phyloP scores from a whole-genome alignment of 2,888 invertebrate species.

The Drosophila rubida region DNA sequence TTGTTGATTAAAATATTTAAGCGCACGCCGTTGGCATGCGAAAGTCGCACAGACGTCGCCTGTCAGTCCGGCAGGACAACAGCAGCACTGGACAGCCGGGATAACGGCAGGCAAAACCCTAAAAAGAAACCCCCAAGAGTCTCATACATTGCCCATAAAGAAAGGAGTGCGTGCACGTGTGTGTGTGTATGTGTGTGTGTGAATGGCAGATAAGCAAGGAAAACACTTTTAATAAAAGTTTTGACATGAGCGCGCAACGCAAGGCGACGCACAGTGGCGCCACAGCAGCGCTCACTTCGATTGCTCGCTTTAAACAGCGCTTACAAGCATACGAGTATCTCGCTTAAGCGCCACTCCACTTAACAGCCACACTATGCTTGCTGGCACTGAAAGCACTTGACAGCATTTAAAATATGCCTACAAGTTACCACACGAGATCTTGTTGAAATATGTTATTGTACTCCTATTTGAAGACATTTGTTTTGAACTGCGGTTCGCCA shows the following conservation, averaged over 20 bases:
- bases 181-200: slow-evolving; percentile 18
- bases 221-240: slow-evolving; percentile 67
- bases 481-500: no score
- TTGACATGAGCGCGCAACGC: slow-evolving; percentile 44
- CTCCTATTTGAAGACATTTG: no score
- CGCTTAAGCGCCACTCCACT: background rate
- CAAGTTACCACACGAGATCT: no score
- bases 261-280: slow-evolving; percentile 36
- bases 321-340: background rate
- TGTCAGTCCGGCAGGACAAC: slow-evolving; percentile 3
- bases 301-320: no score
- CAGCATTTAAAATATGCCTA: no score
- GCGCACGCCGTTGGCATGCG: slow-evolving; percentile 44
- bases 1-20: slow-evolving; percentile 62
- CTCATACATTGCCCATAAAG: slow-evolving; percentile 46
- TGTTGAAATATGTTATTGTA: no score
- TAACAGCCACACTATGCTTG: no score
- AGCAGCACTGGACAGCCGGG: slow-evolving; percentile 4
- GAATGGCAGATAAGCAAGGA: slow-evolving; percentile 49
- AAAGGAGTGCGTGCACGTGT: slow-evolving; percentile 9
- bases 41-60: slow-evolving; percentile 2
- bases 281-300: background rate
- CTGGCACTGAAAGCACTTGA: no score
- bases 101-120: slow-evolving; percentile 13
- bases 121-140: slow-evolving; percentile 40